Evolutionary conservation across 2,888 invertebrate genomes (phyloP), one percentile per base, ranked within the genome.

Genomic region (Petrolisthes manimaculis): DNA sequence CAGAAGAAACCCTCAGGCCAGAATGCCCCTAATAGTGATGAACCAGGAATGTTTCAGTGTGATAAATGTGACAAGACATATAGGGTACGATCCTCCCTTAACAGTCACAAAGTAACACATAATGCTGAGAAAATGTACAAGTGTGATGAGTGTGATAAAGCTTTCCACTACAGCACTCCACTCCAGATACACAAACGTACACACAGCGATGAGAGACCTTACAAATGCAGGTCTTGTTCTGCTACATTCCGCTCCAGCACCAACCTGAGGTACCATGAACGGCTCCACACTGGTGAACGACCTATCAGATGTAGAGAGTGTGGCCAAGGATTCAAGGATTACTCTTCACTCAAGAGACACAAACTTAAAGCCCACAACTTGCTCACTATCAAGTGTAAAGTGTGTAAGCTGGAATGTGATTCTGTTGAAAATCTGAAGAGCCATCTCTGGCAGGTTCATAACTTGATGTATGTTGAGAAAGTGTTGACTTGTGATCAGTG

Each of bases 61-160:
- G 88, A 88, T 67, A 88, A 88, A 67, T 88, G 88, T 88, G 88
- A 88, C 53, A 88, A 88, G 54, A 83, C 88, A 0, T 88, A 88
- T 69, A 84, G 84, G 53, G 88, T 88, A 9, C 84, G 88, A 37
- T 88, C 88, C 14, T 88, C 88, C 21, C 80, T 88, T 12, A 88
- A 84, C 61, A 88, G 84, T 67, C 88, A 88, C 55, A 84, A 84
- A 71, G 88, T 88, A 24, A 84, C 88, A 1, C 88, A 88, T 77
- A 88, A 88, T 75, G 24, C 81, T 24, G 84, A 88, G 75, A 88
- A 88, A 56, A 67, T 88, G 80, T 88, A 84, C 53, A 88, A 88
- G 67, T 88, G 88, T 84, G 88, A 88, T 81, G 88, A 84, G 55
- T 88, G 88, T 75, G 88, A 84, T 61, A 84, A 84, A 69, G 88